These are phyloP conservation scores for Oncorhynchus masou DNA, from an alignment of 2,113 vertebrate species.

Conservation along the genomic window DNA sequence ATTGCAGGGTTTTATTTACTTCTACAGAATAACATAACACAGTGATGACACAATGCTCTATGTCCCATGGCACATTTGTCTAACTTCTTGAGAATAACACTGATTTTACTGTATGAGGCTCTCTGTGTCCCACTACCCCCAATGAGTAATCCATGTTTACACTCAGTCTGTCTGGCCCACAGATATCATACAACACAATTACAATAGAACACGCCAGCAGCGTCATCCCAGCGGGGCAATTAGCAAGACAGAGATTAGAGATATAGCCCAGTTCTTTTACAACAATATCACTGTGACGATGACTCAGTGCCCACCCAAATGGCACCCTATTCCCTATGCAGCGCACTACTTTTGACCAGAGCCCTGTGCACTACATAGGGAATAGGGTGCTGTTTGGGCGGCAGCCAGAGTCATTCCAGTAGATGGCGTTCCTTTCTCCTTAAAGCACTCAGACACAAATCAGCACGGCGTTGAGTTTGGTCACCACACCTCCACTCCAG, in stretches of 20 bases:
- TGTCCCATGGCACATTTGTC: too few species aligned
- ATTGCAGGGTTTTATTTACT: too few species aligned
- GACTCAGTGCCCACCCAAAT: neutral
- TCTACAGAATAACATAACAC: too few species aligned
- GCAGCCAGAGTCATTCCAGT: neutral
- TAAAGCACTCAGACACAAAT: neutral
- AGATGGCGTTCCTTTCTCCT: neutral
- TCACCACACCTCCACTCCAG: neutral
- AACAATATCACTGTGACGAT: neutral
- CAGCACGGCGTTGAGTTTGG: neutral
- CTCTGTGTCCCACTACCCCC: neutral
- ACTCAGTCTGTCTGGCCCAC: neutral
- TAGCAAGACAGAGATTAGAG: neutral
- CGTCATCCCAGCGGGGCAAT: neutral
- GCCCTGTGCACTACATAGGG: too few species aligned
- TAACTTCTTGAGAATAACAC: too few species aligned
- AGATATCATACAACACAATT: neutral
- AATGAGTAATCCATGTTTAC: neutral
- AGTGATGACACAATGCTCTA: too few species aligned
- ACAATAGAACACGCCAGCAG: neutral
- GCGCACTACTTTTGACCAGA: too few species aligned
- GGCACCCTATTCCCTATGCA: too few species aligned
- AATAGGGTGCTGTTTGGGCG: too few species aligned
- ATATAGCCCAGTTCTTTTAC: neutral
- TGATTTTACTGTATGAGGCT: too few species aligned